These are phyloP conservation scores for Talpa occidentalis DNA, from an alignment of 2,113 vertebrate species.

Conservation along the genomic window DNA sequence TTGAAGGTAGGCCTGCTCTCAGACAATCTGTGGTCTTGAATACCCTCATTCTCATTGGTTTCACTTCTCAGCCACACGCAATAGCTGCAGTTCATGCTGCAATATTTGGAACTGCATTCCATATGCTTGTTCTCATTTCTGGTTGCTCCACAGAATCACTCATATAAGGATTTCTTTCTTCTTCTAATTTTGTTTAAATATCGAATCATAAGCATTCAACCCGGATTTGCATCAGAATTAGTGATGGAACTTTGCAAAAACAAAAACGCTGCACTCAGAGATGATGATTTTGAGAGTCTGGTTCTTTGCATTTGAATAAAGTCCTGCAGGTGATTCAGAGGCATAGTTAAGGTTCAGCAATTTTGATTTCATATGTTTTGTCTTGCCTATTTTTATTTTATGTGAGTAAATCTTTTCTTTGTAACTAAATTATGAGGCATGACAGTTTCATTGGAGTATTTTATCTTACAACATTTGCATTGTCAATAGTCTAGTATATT, in stretches of 20 bases:
- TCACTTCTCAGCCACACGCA: not conserved
- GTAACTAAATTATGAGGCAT: slow-evolving; percentile 40
- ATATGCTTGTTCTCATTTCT: not conserved
- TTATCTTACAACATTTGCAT: slow-evolving; percentile 49
- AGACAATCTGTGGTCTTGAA: not conserved
- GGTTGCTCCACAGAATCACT: slow-evolving; percentile 5
- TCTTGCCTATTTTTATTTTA: slow-evolving; percentile 45
- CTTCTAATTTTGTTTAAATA: not conserved
- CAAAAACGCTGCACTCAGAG: not conserved
- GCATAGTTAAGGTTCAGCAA: not conserved
- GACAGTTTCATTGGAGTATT: slow-evolving; percentile 42
- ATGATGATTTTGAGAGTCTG: not conserved
- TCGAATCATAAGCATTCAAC: slow-evolving; percentile 52
- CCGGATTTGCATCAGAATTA: slow-evolving; percentile 34
- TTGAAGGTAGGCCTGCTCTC: not conserved
- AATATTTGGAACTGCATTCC: not conserved
- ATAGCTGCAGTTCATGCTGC: not conserved
- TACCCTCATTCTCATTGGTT: not conserved
- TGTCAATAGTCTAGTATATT: slow-evolving; percentile 40
- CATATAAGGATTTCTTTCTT: slow-evolving; percentile 7
- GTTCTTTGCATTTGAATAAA: not conserved
- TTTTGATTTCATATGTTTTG: slow-evolving; percentile 44
- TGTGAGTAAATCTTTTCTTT: slow-evolving; percentile 59
- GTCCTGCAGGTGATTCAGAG: not conserved
- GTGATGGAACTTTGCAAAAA: not conserved